These are phyloP conservation scores for Heloderma charlesbogerti DNA, from an alignment of 2,113 vertebrate species.

Conservation along the genomic window DNA sequence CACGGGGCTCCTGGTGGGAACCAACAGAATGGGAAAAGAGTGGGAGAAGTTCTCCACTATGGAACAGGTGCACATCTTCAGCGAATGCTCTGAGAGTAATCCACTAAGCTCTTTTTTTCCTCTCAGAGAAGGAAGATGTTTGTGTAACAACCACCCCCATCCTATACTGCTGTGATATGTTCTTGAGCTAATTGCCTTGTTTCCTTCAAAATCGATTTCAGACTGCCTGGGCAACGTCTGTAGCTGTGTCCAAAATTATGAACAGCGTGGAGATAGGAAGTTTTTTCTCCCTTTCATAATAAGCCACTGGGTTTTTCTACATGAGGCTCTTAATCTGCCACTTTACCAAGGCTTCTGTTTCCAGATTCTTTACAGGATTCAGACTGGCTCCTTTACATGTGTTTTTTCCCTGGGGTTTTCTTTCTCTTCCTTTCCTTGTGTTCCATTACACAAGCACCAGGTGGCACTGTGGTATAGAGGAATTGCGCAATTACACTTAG, in stretches of 20 bases:
- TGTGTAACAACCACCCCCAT: background rate
- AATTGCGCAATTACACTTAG: too few relatives aligned
- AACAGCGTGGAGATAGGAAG: too few relatives aligned
- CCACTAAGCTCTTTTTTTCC: background rate
- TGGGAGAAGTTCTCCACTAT: background rate
- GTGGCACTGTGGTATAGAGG: too few relatives aligned
- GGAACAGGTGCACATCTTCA: conserved; percentile 2
- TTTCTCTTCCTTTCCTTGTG: too few relatives aligned
- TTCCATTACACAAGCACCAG: too few relatives aligned
- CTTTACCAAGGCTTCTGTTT: too few relatives aligned
- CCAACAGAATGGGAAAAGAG: background rate
- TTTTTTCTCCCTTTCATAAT: background rate
- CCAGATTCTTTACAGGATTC: too few relatives aligned
- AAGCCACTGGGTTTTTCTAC: background rate
- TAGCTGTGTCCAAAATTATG: background rate
- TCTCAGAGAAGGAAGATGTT: background rate
- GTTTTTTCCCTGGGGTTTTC: too few relatives aligned
- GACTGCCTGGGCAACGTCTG: background rate
- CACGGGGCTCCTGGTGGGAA: background rate
- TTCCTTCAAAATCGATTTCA: background rate
- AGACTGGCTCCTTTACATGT: too few relatives aligned
- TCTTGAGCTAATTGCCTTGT: background rate
- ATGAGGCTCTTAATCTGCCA: too few relatives aligned
- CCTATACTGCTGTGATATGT: background rate
- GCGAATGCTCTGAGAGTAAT: background rate